Base-by-base conservation (phyloP, 2,797 vertebrate genomes). In the Intellagama lesueurii region DNA sequence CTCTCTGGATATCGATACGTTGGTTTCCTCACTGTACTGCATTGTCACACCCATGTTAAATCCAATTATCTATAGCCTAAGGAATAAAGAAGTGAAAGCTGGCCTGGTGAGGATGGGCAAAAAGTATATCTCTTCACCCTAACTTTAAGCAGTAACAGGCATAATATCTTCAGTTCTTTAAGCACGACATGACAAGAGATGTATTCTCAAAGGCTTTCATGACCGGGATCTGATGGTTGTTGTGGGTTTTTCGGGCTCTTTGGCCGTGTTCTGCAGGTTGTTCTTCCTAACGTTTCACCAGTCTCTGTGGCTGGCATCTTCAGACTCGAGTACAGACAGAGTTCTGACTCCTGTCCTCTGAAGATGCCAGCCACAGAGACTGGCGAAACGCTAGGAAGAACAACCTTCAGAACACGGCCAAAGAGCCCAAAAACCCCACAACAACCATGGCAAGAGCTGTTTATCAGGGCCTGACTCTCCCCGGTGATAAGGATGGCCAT, bases 21-120 rank as follows among this genome's bases (percentile, higher is more conserved):
- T 93, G 70, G 83, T 91, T 72, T 92, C 91, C 6, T 91, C 90
- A 0, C 80, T 91, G 7, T 92, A 91, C 32, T 92, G 90, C 68
- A 88, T 94, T n/a, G 75, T 92, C 0, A 94, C 92, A 7, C 93
- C 91, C 8, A 86, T 91, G 93, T 35, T 94, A 16, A 95, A 94
- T 44, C 92, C 91, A 22, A 87, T 93, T 69, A 94, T 94, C 72
- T 95, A 95, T 0, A 93, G 90, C 26, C 87, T 94, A 52, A 91
- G 89, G 49, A 94, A 94, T 87, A 94, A 94, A 52, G 90, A 93
- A 3, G 81, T 93, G 49, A 93, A 92, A 26, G 12, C 17, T 19
- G 81, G 82, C 0, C 16, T 94, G 22, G 85, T 32, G 5, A 94
- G 85, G 47, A 68, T 95, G 68, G 6, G 60, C 80, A 87, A 56